A percentile compares a stretch with the other conserved stretches of the same genome.
Conservation (phyloP, 2,888 invertebrate genomes). For the Eulithis testata region DNA sequence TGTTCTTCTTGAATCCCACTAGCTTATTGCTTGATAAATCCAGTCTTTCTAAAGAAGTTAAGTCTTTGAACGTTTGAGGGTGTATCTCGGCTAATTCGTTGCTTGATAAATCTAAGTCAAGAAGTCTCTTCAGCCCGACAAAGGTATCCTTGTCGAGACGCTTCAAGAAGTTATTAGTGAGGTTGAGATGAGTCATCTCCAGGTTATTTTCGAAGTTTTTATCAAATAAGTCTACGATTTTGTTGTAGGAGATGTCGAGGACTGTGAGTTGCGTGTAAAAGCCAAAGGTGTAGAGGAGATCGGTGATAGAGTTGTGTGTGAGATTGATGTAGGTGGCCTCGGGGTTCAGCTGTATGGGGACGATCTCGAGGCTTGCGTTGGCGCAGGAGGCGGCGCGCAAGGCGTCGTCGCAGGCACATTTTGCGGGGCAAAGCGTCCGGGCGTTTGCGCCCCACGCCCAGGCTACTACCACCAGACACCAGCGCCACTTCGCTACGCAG, state of each 20-base stretch:
- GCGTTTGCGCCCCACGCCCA: conserved; percentile 82
- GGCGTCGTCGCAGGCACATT: conserved; percentile 93
- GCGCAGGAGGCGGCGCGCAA: conserved; percentile 90
- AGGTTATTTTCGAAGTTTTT: conserved; percentile 92
- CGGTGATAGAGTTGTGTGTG: conserved; percentile 92
- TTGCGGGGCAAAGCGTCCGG: conserved; percentile 90
- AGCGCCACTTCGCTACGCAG: conserved; percentile 80
- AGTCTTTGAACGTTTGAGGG: conserved; percentile 90
- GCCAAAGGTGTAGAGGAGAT: conserved; percentile 90
- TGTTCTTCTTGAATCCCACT: conserved; percentile 88
- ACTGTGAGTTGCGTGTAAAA: conserved; percentile 92
- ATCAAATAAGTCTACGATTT: conserved; percentile 91
- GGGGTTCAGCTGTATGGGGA: conserved; percentile 95
- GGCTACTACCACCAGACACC: conserved; percentile 82
- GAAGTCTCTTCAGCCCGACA: conserved; percentile 88
- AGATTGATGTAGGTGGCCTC: conserved; percentile 93
- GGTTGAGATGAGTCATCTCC: conserved; percentile 89
- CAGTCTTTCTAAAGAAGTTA: conserved; percentile 89
- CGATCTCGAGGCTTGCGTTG: conserved; percentile 91
- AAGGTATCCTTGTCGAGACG: conserved; percentile 90
- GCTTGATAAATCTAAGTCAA: conserved; percentile 89
- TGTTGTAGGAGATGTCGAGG: conserved; percentile 93
- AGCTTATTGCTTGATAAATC: conserved; percentile 91
- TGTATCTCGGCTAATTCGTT: conserved; percentile 91
- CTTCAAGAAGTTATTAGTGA: conserved; percentile 90